phyloP scores from a whole-genome alignment of 2,113 vertebrate species.

The Neoarius graeffei region DNA sequence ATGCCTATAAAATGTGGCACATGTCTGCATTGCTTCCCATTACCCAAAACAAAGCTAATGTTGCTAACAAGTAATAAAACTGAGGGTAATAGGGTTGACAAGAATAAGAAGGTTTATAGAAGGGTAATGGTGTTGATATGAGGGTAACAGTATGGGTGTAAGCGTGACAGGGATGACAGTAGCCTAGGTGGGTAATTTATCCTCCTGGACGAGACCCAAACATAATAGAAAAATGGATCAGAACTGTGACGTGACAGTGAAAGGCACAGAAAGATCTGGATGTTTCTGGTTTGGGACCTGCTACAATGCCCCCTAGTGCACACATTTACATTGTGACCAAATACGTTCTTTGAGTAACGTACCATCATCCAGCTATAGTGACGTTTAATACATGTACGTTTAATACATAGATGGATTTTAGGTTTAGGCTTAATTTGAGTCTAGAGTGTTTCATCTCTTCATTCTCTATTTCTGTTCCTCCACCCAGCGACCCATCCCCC shows the following conservation, averaged over 20 bases:
- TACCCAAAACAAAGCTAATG: not conserved
- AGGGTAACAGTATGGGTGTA: not conserved
- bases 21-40: not conserved
- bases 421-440: not conserved
- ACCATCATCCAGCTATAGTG: not conserved
- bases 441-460: not conserved
- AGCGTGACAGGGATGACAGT: not conserved
- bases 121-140: not conserved
- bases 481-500: slow-evolving; percentile 15
- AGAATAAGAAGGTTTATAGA: not conserved
- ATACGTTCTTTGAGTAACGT: too few species aligned
- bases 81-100: not conserved
- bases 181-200: not conserved
- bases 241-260: too few species aligned
- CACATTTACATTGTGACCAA: not conserved
- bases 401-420: not conserved
- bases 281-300: not conserved
- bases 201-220: not conserved
- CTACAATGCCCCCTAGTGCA: not conserved
- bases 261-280: not conserved
- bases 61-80: not conserved
- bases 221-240: too few species aligned
- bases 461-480: slow-evolving; percentile 34
- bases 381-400: not conserved
- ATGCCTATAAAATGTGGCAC: not conserved